Evolutionary conservation across 2,113 vertebrate species (phyloP).

Genomic region (Arenaria interpres): DNA sequence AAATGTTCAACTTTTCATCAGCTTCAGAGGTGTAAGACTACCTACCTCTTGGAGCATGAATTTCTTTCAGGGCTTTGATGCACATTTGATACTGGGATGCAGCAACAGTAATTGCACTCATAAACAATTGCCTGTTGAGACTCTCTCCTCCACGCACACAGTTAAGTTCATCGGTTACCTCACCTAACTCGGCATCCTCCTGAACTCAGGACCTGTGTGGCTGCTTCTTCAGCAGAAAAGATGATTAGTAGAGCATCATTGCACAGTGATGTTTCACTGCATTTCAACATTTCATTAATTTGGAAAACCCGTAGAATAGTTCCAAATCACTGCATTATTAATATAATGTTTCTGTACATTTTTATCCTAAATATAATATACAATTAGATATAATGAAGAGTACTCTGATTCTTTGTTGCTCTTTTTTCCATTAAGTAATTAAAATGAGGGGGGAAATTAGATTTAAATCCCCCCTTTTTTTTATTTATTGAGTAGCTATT

Average conservation of each 20-base stretch:
- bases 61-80: background rate
- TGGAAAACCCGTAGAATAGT: background rate
- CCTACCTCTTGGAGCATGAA: background rate
- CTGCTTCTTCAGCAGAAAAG: background rate
- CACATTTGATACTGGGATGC: background rate
- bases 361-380: background rate
- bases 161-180: background rate
- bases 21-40: background rate
- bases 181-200: background rate
- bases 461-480: background rate
- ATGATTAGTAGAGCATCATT: background rate
- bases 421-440: background rate
- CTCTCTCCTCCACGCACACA: accelerated
- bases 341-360: background rate
- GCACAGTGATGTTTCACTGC: background rate
- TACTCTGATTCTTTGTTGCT: background rate
- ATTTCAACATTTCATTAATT: background rate
- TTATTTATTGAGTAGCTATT: background rate
- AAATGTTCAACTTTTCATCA: background rate
- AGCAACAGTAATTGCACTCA: background rate
- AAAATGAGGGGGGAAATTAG: background rate
- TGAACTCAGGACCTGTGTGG: background rate
- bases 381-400: background rate
- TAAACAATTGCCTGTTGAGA: background rate
- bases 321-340: background rate